phyloP scores from a whole-genome alignment of 2,888 invertebrate species.

The Anodontia alba region DNA sequence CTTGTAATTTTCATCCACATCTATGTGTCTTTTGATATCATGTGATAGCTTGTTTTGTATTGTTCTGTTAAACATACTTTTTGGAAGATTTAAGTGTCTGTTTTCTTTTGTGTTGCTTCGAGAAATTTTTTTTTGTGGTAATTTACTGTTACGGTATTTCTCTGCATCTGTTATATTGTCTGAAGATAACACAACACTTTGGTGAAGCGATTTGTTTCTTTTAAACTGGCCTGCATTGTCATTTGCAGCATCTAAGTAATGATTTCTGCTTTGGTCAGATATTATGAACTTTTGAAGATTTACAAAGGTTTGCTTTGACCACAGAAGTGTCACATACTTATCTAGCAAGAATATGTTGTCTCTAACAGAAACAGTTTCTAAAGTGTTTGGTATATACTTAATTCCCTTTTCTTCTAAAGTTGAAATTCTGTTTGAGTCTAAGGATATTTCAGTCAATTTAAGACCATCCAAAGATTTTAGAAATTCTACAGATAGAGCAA shows the following conservation, averaged over 20 bases:
- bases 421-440: conserved; percentile 3
- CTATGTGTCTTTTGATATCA: not conserved
- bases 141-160: not conserved
- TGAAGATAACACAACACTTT: not conserved
- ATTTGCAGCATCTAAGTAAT: not conserved
- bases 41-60: not conserved
- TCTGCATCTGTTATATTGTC: not conserved
- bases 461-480: not conserved
- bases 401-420: not conserved
- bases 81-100: not conserved
- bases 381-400: not conserved
- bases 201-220: not conserved
- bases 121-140: not conserved
- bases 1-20: not conserved
- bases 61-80: not conserved
- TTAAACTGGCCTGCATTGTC: not conserved
- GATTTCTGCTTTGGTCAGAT: conserved; percentile 3
- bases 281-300: not conserved
- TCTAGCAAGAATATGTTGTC: not conserved
- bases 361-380: not conserved
- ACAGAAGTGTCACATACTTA: not conserved
- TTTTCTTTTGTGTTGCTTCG: not conserved
- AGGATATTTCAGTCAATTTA: not conserved
- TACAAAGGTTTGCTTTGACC: not conserved
- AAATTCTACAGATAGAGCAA: not conserved